These are phyloP conservation scores for Drosophila lutescens DNA, from an alignment of 2,888 invertebrate species.

Conservation along the genomic window DNA sequence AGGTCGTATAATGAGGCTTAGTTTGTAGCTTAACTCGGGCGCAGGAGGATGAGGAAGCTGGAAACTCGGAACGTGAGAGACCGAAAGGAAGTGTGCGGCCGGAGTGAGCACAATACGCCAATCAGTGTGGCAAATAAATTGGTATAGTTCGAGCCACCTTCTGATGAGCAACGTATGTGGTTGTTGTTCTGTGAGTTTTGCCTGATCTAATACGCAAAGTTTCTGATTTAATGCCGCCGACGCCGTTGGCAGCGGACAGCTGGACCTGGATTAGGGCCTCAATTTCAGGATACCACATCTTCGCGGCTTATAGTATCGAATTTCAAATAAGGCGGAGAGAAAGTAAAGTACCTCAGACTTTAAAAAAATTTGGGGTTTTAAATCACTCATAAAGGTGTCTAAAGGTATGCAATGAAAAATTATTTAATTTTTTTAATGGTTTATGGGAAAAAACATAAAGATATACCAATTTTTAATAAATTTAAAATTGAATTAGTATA, in stretches of 20 bases:
- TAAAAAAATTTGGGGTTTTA: not conserved
- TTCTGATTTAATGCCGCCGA: constrained; percentile 42
- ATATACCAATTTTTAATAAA: not conserved
- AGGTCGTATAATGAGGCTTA: constrained; percentile 56
- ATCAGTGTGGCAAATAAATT: constrained; percentile 57
- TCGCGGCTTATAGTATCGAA: not conserved
- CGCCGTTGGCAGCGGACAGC: constrained; percentile 20
- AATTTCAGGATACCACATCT: constrained; percentile 24
- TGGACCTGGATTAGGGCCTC: constrained; percentile 23
- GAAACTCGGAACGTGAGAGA: constrained; percentile 25
- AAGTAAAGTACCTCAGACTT: not conserved
- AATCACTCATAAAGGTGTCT: not conserved
- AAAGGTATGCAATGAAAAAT: no score
- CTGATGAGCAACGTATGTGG: constrained; percentile 11
- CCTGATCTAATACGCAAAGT: constrained; percentile 43
- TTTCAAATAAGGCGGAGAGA: not conserved
- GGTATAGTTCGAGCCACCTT: constrained; percentile 39
- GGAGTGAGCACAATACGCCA: constrained; percentile 48
- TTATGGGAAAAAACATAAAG: no score
- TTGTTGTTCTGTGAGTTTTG: constrained; percentile 2
- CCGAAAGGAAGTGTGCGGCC: constrained; percentile 29
- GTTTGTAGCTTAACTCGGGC: constrained; percentile 43
- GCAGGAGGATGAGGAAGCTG: constrained; percentile 6
- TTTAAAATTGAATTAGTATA: no score
- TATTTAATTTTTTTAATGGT: no score